Evolutionary conservation across 2,113 vertebrate species (phyloP), one percentile per base, ranked within the genome.

Genomic region (Meriones unguiculatus): DNA sequence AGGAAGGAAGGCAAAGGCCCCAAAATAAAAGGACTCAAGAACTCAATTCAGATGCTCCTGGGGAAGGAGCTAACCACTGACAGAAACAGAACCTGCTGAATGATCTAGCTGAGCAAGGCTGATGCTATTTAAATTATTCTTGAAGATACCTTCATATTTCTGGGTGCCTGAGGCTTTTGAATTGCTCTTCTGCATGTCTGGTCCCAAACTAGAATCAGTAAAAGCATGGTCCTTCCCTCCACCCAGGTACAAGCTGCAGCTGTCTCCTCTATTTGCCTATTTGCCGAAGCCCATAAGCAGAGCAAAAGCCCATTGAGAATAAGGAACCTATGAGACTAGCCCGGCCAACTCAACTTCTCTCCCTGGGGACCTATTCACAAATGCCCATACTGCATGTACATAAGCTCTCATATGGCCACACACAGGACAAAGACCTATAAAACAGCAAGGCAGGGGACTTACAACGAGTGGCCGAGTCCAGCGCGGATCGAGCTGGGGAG

Each of bases 401-500:
- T 22, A 92, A 86, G 15, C 24, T 90, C 35, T 70, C 25, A 35
- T n/a, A 41, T n/a, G 72, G 10, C 38, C 88, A 85, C 76, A 62
- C 67, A 59, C 22, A 90, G 57, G 94, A 93, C 87, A 73, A 75
- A 10, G 32, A 85, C 4, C 12, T 77, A 64, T 57, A 94, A 95
- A 91, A 89, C 64, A 95, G 1, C 87, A 94, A 92, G 90, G 65
- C 24, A 50, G 78, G 84, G 98, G 98, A 99, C 99, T 99, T 98
- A 99, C 99, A 54, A 54, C 24, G 97, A n/a, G 95, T 94, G 89
- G 98, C 98, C 78, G 28, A n/a, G 93, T 99, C 99, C 64, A 98
- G 17, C 38, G 98, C 69, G 95, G 99, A 99, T 97, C 98, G 98
- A 54, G 98, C 99, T 99, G 97, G 97, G 98, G 97, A 96, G 38